A percentile compares a stretch with the other conserved stretches of the same genome.
Evolutionary conservation across 2,113 vertebrate species (phyloP).

Genomic region (Grantiella picta): DNA sequence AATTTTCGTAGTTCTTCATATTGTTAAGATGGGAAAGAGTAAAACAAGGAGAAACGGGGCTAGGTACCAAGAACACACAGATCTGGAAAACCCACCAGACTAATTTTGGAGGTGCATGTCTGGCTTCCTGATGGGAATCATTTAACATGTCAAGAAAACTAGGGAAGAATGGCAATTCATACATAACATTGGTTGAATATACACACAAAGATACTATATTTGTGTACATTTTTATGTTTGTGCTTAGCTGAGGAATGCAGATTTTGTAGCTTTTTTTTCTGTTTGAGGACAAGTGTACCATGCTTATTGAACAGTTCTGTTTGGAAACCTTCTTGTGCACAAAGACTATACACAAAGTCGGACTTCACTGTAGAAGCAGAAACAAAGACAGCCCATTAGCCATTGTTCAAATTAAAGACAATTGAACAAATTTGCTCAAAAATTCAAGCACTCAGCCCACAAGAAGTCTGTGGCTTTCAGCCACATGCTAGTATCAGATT

Average conservation of each 20-base stretch:
- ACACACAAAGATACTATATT: fast-evolving
- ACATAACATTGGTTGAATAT: background rate
- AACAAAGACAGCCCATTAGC: background rate
- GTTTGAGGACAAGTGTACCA: background rate
- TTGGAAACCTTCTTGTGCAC: background rate
- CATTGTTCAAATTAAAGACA: background rate
- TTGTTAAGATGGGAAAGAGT: background rate
- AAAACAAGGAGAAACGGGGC: background rate
- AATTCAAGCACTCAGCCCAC: background rate
- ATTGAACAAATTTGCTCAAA: background rate
- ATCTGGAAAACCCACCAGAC: background rate
- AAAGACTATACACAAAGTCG: background rate
- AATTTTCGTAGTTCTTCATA: background rate
- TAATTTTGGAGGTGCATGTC: background rate
- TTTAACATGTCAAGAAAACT: background rate
- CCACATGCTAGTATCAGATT: background rate
- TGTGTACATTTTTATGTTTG: background rate
- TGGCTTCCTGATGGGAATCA: background rate
- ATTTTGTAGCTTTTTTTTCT: background rate
- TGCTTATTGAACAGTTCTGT: background rate
- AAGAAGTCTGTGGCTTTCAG: background rate
- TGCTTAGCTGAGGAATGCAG: background rate
- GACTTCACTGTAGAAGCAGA: background rate
- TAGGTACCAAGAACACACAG: background rate
- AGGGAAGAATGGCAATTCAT: background rate